Percentiles rank a stretch among this genome's conserved stretches.
These are phyloP conservation scores for Apodemus sylvaticus DNA, from an alignment of 2,113 vertebrate species.

Conservation along the genomic window DNA sequence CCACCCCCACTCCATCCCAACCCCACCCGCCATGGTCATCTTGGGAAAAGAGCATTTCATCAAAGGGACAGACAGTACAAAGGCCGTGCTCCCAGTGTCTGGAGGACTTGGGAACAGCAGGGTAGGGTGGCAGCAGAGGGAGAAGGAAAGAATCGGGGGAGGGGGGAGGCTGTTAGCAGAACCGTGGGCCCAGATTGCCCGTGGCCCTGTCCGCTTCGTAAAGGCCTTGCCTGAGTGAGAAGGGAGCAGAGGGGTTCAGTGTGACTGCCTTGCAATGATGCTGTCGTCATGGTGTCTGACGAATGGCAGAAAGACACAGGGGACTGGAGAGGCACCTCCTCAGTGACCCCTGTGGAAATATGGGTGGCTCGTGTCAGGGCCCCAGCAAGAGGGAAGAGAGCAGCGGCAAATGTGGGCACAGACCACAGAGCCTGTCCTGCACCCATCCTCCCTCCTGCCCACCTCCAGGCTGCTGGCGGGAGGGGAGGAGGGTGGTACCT, in stretches of 20 bases:
- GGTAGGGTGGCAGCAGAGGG: neutral
- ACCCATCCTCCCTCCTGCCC: neutral
- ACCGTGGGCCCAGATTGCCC: no score
- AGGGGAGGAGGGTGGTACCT: neutral
- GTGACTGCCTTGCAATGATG: neutral
- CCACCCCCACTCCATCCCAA: neutral
- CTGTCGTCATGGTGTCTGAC: neutral
- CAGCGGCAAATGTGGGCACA: neutral
- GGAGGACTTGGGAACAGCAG: neutral
- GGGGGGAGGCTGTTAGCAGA: neutral
- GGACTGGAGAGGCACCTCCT: no score
- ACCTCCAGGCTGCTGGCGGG: neutral
- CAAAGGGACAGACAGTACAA: neutral
- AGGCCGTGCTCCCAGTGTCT: neutral
- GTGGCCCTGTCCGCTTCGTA: neutral
- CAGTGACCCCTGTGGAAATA: neutral
- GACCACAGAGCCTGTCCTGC: accelerated
- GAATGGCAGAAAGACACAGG: neutral
- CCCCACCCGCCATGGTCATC: neutral
- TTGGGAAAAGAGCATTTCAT: neutral
- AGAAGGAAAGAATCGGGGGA: neutral
- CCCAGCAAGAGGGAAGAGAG: neutral
- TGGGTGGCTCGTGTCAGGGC: neutral
- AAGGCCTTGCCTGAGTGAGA: neutral
- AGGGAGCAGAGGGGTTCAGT: neutral